A percentile compares a stretch with the other conserved stretches of the same genome.
These are phyloP conservation scores for Nansenia antarctica DNA, from an alignment of 2,113 vertebrate species.

Conservation along the genomic window DNA sequence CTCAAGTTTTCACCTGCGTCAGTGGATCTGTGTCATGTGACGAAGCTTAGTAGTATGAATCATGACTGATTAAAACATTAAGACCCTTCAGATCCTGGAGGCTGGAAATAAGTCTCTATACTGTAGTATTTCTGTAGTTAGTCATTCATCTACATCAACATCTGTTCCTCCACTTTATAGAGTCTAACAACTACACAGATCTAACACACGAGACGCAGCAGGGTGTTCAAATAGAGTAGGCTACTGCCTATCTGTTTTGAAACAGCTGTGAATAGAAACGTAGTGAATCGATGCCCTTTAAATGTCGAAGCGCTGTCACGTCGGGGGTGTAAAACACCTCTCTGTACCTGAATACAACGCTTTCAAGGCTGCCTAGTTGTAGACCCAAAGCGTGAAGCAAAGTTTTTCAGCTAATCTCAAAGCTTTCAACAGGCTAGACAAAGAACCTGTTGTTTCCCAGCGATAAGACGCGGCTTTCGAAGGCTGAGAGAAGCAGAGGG, in stretches of 20 bases:
- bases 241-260: neutral
- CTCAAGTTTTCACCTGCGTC: conserved; percentile 32
- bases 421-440: conserved; percentile 36
- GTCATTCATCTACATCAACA: conserved; percentile 24
- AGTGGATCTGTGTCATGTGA: conserved; percentile 30
- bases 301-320: neutral
- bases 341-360: neutral
- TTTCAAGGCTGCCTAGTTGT: neutral
- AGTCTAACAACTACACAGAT: no score
- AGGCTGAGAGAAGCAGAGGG: neutral
- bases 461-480: conserved; percentile 9
- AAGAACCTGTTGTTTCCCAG: conserved; percentile 23
- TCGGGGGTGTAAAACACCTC: neutral
- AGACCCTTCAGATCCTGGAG: conserved; percentile 21
- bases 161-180: conserved; percentile 2
- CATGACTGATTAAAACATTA: conserved; percentile 43
- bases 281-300: neutral
- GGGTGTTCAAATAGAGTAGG: neutral
- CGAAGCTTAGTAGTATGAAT: conserved; percentile 19
- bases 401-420: conserved; percentile 40
- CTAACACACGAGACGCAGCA: neutral
- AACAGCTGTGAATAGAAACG: neutral
- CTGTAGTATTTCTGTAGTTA: conserved; percentile 18
- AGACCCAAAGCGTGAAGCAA: neutral
- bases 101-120: conserved; percentile 12